These are phyloP conservation scores for Stichodactyla mertensii DNA, from an alignment of 64 coral and sea anemone genomes.

Conservation along the genomic window DNA sequence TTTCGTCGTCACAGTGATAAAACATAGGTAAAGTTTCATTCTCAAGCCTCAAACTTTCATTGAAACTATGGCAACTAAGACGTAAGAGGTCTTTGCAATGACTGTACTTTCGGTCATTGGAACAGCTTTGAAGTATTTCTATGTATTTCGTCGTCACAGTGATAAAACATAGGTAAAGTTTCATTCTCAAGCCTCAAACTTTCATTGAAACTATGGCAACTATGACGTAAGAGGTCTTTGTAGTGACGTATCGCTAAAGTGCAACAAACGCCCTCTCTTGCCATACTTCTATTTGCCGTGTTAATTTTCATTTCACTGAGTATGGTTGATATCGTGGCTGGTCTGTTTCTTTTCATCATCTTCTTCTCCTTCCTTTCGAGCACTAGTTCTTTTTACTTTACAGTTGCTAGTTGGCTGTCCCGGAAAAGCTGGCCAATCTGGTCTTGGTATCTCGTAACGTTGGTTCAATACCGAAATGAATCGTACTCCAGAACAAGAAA, in stretches of 20 bases:
- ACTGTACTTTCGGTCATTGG: no score
- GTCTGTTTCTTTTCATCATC: no score
- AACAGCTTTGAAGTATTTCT: no score
- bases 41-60: not conserved
- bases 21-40: not conserved
- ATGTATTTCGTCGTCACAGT: not conserved
- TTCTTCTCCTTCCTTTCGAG: no score
- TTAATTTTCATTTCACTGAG: not conserved
- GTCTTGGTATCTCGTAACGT: not conserved
- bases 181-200: not conserved
- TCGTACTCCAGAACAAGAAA: no score
- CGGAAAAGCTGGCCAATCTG: not conserved
- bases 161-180: not conserved
- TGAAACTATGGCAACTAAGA: not conserved
- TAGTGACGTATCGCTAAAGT: not conserved
- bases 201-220: not conserved
- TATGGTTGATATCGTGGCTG: not conserved
- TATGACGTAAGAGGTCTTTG: not conserved
- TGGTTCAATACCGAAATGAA: not conserved
- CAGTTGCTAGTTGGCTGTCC: not conserved
- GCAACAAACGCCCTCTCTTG: not conserved
- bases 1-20: not conserved
- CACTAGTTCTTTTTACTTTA: no score
- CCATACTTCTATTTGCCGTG: not conserved
- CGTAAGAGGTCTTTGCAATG: not conserved